phyloP scores from a whole-genome alignment of 2,113 vertebrate genomes.

The Ginglymostoma cirratum region DNA sequence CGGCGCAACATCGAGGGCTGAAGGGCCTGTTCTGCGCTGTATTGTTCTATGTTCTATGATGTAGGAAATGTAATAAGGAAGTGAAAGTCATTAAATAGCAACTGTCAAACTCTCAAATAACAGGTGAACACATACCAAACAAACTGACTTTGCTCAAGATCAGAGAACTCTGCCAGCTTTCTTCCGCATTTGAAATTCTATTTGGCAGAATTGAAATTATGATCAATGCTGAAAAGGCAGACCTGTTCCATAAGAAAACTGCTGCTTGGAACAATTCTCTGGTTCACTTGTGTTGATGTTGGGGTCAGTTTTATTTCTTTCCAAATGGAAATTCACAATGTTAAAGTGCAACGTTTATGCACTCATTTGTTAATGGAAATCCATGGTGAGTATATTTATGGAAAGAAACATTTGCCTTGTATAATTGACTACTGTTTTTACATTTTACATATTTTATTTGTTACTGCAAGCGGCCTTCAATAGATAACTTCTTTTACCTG shows the following conservation, averaged over 20 bases:
- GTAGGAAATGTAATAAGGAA: neutral
- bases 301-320: neutral
- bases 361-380: neutral
- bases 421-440: neutral
- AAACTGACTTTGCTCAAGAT: neutral
- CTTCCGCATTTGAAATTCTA: neutral
- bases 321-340: neutral
- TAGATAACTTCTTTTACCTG: neutral
- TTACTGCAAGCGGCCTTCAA: neutral
- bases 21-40: too few species aligned
- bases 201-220: neutral
- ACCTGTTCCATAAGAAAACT: neutral
- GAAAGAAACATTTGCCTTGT: neutral
- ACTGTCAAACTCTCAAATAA: neutral
- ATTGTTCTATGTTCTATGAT: too few species aligned
- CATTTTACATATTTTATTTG: neutral
- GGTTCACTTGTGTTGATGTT: neutral
- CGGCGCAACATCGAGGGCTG: too few species aligned
- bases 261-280: neutral
- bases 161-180: neutral
- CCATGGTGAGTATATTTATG: too few species aligned
- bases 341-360: neutral
- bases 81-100: neutral
- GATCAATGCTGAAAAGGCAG: neutral
- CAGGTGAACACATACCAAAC: neutral